A percentile compares a stretch with the other conserved stretches of the same genome.
Evolutionary conservation across 2,797 vertebrate species (phyloP).

Genomic region (Holocentrus rufus): DNA sequence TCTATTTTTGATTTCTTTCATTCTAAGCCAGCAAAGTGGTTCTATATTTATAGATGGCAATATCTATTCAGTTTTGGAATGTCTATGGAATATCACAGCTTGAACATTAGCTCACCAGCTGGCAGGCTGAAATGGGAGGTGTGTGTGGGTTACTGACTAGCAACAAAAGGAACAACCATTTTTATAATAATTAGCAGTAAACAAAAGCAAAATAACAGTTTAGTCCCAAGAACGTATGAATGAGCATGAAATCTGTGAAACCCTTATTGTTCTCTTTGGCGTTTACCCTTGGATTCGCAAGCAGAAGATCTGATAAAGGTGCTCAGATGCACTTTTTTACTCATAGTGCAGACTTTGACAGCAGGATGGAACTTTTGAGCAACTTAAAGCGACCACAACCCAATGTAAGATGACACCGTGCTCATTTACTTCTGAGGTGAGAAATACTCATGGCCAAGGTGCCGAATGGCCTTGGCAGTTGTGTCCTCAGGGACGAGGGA

Average conservation of each 20-base stretch:
- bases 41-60: conserved; percentile 24
- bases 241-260: conserved; percentile 16
- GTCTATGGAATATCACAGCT: conserved; percentile 14
- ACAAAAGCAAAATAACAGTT: conserved; percentile 30
- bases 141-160: conserved; percentile 7
- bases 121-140: conserved; percentile 27
- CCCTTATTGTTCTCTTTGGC: conserved; percentile 10
- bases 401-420: conserved; percentile 71
- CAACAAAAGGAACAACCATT: conserved; percentile 9
- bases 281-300: neutral
- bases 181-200: conserved; percentile 39
- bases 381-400: conserved; percentile 54
- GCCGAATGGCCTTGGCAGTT: conserved; percentile 72
- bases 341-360: conserved; percentile 33
- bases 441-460: conserved; percentile 63
- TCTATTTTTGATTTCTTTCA: neutral
- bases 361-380: conserved; percentile 41
- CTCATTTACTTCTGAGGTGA: conserved; percentile 77
- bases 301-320: conserved; percentile 2
- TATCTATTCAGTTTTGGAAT: conserved; percentile 1
- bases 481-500: conserved; percentile 57
- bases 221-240: conserved; percentile 15
- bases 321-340: conserved; percentile 20
- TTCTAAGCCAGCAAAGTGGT: conserved; percentile 10
- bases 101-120: conserved; percentile 33